Evolutionary conservation across 1,140 invertebrate species (phyloP).

Genomic region (Caenorhabditis tropicalis): DNA sequence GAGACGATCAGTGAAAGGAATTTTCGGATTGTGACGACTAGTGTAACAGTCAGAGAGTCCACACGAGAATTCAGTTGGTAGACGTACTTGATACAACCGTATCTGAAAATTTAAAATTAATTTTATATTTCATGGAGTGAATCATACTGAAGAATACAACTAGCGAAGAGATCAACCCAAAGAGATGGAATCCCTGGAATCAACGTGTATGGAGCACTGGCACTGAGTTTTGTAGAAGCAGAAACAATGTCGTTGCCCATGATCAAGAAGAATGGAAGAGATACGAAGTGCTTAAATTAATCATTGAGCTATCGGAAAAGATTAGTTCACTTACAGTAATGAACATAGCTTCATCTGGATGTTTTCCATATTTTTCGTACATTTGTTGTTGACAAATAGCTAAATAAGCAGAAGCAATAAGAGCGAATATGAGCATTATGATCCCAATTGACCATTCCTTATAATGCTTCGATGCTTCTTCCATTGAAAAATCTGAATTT

Average conservation of each 20-base stretch:
- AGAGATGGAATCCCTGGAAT: conserved; percentile 78
- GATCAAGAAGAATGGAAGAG: conserved; percentile 84
- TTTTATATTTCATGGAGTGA: background rate
- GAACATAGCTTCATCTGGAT: conserved; percentile 91
- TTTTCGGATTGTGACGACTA: conserved; percentile 93
- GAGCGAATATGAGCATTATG: conserved; percentile 82
- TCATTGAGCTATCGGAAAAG: background rate
- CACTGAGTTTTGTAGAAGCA: conserved; percentile 76
- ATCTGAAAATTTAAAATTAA: conserved; percentile 74
- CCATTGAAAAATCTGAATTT: conserved; percentile 60
- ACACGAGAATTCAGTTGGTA: conserved; percentile 92
- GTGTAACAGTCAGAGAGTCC: conserved; percentile 89
- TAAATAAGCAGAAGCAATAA: conserved; percentile 92
- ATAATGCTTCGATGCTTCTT: conserved; percentile 69
- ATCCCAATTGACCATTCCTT: conserved; percentile 78
- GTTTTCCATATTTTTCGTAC: conserved; percentile 86
- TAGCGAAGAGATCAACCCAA: conserved; percentile 83
- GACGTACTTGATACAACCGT: conserved; percentile 90
- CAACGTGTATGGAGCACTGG: conserved; percentile 69
- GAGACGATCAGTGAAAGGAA: conserved; percentile 93
- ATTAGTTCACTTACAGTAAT: conserved; percentile 79
- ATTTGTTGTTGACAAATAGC: conserved; percentile 94
- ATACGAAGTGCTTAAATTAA: conserved; percentile 79
- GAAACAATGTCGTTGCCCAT: conserved; percentile 80
- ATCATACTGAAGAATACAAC: conserved; percentile 86